These are phyloP conservation scores for Sipha maydis DNA, from an alignment of 2,888 invertebrate species.

Conservation along the genomic window DNA sequence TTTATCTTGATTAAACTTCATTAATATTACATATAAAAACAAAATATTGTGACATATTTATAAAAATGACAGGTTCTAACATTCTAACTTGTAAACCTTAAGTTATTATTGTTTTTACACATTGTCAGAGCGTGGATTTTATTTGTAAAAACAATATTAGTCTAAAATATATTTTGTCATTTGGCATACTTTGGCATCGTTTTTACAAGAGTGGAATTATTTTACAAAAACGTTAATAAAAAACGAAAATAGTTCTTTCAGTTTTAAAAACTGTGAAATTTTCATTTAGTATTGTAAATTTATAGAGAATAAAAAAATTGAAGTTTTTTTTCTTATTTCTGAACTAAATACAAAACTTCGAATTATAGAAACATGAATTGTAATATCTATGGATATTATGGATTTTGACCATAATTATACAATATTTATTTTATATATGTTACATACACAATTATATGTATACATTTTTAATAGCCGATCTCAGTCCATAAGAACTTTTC, in stretches of 20 bases:
- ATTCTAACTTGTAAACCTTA: background rate
- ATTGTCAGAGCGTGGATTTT: background rate
- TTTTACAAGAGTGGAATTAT: background rate
- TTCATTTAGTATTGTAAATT: background rate
- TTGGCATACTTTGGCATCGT: background rate
- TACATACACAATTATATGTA: too few species aligned
- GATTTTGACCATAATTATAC: too few species aligned
- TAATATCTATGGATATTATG: too few species aligned
- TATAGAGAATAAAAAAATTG: background rate
- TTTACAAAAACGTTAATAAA: background rate
- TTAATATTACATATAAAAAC: background rate
- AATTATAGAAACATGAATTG: too few species aligned
- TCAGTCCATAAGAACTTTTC: too few species aligned
- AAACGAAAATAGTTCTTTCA: background rate
- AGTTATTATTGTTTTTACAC: constrained; percentile 1
- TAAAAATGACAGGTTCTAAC: background rate
- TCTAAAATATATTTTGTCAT: background rate
- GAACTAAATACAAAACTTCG: background rate
- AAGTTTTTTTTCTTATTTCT: background rate
- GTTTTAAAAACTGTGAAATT: background rate
- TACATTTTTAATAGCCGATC: too few species aligned
- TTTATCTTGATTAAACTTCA: too few species aligned
- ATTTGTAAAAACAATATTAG: constrained; percentile 13
- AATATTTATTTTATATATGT: too few species aligned
- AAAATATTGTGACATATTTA: constrained; percentile 1